Conservation (phyloP, 2,113 vertebrate species). For the Rynchops niger region DNA sequence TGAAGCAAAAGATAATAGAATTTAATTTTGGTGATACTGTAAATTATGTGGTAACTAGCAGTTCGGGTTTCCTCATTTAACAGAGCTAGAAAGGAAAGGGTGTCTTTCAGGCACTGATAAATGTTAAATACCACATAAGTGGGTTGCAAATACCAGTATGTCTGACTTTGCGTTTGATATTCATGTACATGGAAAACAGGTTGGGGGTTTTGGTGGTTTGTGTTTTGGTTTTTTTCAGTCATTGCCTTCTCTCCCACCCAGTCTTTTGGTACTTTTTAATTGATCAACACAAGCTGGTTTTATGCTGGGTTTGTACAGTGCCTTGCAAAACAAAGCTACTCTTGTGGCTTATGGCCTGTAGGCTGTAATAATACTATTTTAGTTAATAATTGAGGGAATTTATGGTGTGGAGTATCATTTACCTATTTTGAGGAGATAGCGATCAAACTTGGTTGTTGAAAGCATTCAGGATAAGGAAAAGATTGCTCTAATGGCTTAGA, state of each 20-base stretch:
- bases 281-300: background rate
- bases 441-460: background rate
- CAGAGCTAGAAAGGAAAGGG: background rate
- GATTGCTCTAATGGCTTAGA: background rate
- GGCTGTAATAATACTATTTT: background rate
- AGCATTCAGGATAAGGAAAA: background rate
- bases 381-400: background rate
- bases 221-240: background rate
- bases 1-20: background rate
- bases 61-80: background rate
- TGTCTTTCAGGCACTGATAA: background rate
- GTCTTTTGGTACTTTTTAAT: background rate
- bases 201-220: background rate
- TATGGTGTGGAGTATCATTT: background rate
- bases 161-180: background rate
- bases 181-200: background rate
- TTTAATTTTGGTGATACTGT: background rate
- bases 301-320: background rate
- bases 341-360: background rate
- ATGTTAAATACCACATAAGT: background rate
- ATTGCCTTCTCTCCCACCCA: background rate
- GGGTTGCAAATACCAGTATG: background rate
- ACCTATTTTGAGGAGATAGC: background rate
- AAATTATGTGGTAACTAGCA: background rate
- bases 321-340: background rate